Conservation (phyloP, 2,888 invertebrate species). For the Drosophila mayaguana region DNA sequence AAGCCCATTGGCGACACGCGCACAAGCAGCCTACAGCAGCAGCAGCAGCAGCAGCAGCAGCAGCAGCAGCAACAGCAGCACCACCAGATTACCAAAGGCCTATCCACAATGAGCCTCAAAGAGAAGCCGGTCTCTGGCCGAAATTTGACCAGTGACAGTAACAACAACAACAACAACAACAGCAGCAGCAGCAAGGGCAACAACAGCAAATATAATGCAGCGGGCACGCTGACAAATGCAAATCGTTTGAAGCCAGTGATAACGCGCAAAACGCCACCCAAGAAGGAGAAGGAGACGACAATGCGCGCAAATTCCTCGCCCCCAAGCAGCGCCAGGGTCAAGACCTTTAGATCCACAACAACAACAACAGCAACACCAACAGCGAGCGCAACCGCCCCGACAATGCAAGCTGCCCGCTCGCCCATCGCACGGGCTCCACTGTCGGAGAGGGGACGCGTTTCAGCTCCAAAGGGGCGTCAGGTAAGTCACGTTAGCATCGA, state of each 20-base stretch:
- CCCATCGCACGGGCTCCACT: conserved; percentile 1
- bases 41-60: conserved; percentile 18
- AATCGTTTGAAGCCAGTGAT: conserved; percentile 83
- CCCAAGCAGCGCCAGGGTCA: conserved; percentile 21
- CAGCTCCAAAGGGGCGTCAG: conserved; percentile 37
- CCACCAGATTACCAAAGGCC: conserved; percentile 54
- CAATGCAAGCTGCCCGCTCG: conserved; percentile 13
- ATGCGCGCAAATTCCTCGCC: conserved; percentile 23
- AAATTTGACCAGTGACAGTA: conserved; percentile 53
- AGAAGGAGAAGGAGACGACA: conserved; percentile 24
- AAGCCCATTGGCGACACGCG: conserved; percentile 88
- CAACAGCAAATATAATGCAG: conserved; percentile 56
- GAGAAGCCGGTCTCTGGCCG: conserved; percentile 39
- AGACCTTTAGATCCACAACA: background rate
- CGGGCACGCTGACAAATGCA: conserved; percentile 37
- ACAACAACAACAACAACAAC: conserved; percentile 59
- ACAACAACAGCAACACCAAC: background rate
- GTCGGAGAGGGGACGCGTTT: conserved; percentile 8
- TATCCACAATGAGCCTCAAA: conserved; percentile 70
- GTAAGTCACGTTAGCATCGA: conserved; percentile 33
- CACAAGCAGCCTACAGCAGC: conserved; percentile 16
- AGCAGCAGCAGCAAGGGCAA: conserved; percentile 49
- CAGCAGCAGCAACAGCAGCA: conserved; percentile 12
- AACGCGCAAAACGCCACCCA: conserved; percentile 80
- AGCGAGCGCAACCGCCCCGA: background rate